Evolutionary conservation across 2,113 vertebrate genomes (phyloP), one percentile per base, ranked within the genome.

Genomic region (Misgurnus mizolepis): DNA sequence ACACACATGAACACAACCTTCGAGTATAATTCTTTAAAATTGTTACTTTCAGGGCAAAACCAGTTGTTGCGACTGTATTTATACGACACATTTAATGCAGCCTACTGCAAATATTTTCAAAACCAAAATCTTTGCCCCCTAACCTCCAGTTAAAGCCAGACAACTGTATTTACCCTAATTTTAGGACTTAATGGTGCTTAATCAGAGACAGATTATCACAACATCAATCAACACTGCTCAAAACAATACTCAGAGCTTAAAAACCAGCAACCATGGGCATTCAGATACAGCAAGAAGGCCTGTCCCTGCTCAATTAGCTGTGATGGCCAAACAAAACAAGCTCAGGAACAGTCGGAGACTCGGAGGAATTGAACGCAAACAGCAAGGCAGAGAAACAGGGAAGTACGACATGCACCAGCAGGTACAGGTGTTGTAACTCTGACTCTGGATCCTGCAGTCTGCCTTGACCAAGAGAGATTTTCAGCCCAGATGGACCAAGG

Each of bases 361-460:
- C 80, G 4, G 11, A 82, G 84, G 83, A 61, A 82, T 0, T 53
- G 47, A 88, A 82, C 67, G 76, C 81, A 88, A 82, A 89, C 86
- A 88, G 55, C 84, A 69, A 76, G 39, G 47, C 17, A 72, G 58
- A 80, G 15, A 7, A 50, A 65, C 71, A 14, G 79, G 45, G 62
- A 84, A 86, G 83, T 85, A 70, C 18, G 69, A 84, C 71, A 78
- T 66, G 82, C 83, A 77, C 14, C 74, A 80, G 76, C 82, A 88
- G 72, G 80, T 79, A 45, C 89, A 91, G 90, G 89, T 91, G 90
- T 81, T 49, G 50, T 75, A 22, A 74, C 75, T 90, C 86, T 72
- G 40, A 70, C 18, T 64, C n/a, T 40, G 61, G 78, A 73, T 60
- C 0, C 76, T 76, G 56, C 39, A 4, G 41, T n/a, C 55, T 15